Conservation (phyloP, 2,888 invertebrate species). For the Athalia rosae region DNA sequence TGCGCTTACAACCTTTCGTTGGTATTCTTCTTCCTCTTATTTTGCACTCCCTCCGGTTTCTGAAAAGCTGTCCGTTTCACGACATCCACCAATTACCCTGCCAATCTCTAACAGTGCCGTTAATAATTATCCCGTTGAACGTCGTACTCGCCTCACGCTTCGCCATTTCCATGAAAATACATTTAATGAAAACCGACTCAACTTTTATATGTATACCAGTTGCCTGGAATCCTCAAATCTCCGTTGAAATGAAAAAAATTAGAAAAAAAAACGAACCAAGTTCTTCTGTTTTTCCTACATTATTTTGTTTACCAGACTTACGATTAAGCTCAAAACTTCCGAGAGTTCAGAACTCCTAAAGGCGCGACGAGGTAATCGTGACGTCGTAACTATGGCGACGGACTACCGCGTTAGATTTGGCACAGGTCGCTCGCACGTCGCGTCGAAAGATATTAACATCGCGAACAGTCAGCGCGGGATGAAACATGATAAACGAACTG, state of each 20-base stretch:
- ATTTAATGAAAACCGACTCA: too few relatives aligned
- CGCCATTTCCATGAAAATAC: too few relatives aligned
- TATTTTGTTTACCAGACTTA: too few relatives aligned
- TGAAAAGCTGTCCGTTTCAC: neutral
- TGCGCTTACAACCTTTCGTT: neutral
- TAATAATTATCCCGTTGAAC: neutral
- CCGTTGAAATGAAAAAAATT: too few relatives aligned
- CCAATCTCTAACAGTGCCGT: neutral
- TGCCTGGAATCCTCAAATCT: too few relatives aligned
- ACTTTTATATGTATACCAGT: too few relatives aligned
- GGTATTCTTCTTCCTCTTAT: slow-evolving; percentile 5
- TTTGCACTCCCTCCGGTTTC: neutral
- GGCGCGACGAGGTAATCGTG: neutral
- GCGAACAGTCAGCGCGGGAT: slow-evolving; percentile 2
- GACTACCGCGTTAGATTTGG: slow-evolving; percentile 14
- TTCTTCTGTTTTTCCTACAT: too few relatives aligned
- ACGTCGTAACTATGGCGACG: neutral
- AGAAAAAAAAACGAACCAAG: too few relatives aligned
- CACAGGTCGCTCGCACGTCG: slow-evolving; percentile 8
- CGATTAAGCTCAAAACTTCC: too few relatives aligned
- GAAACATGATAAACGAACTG: slow-evolving; percentile 24
- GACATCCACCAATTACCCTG: slow-evolving; percentile 12
- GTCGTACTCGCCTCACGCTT: too few relatives aligned
- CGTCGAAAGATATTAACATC: slow-evolving; percentile 26
- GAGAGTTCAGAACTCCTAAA: neutral